A percentile compares a stretch with the other conserved stretches of the same genome.
Evolutionary conservation across 2,797 vertebrate genomes (phyloP).

Genomic region (Antennarius maculatus): DNA sequence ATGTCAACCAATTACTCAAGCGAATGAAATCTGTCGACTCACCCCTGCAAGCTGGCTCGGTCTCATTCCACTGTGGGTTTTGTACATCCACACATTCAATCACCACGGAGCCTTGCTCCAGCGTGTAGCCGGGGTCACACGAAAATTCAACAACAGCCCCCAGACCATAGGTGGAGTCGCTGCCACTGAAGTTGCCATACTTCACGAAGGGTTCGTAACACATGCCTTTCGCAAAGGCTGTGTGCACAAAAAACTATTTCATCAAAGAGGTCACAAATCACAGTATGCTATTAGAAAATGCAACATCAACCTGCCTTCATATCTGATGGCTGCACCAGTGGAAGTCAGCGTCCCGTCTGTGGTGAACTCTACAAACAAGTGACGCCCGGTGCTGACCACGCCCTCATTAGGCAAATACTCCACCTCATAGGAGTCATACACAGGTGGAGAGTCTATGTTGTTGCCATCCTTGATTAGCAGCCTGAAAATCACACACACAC

Average conservation of each 20-base stretch:
- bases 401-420: conserved; percentile 98
- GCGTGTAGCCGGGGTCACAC: conserved; percentile 92
- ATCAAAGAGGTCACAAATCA: not conserved
- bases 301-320: conserved; percentile 84
- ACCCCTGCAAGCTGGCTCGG: conserved; percentile 96
- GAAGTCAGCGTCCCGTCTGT: conserved; percentile 91
- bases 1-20: conserved; percentile 27
- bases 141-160: conserved; percentile 94
- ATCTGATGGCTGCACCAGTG: conserved; percentile 91
- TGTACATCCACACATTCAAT: conserved; percentile 91
- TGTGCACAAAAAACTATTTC: conserved; percentile 8
- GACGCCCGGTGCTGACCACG: conserved; percentile 85
- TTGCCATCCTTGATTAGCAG: conserved; percentile 95
- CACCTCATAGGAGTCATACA: conserved; percentile 97
- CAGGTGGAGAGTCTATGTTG: conserved; percentile 89
- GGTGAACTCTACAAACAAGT: conserved; percentile 94
- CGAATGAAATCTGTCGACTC: conserved; percentile 59
- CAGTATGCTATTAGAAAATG: not conserved
- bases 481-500: conserved; percentile 69
- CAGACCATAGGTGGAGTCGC: conserved; percentile 83
- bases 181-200: conserved; percentile 96
- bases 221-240: conserved; percentile 91
- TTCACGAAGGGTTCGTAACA: conserved; percentile 98
- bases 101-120: conserved; percentile 95
- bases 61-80: conserved; percentile 98